These are phyloP conservation scores for Lethrus apterus DNA, from an alignment of 1,140 invertebrate species.

Conservation along the genomic window DNA sequence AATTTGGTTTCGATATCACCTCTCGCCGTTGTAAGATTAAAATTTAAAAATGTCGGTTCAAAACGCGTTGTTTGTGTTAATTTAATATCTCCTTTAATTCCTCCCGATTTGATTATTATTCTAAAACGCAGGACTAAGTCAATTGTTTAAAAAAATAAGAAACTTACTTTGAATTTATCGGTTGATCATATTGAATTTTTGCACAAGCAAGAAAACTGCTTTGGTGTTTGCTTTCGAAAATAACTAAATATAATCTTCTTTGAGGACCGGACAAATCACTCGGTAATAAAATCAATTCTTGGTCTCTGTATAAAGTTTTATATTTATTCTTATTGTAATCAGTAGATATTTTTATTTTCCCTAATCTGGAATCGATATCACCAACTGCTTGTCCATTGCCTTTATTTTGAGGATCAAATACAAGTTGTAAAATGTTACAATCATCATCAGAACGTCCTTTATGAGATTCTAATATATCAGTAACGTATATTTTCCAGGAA, in stretches of 20 bases:
- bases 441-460: constrained; percentile 61
- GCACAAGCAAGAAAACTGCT: constrained; percentile 79
- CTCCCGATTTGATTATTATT: constrained; percentile 67
- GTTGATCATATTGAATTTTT: constrained; percentile 61
- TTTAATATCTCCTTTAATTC: constrained; percentile 72
- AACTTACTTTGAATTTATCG: constrained; percentile 62
- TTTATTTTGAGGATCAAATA: constrained; percentile 74
- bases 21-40: constrained; percentile 58
- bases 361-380: constrained; percentile 71
- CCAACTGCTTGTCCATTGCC: constrained; percentile 66
- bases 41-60: constrained; percentile 72
- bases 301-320: constrained; percentile 58
- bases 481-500: constrained; percentile 84
- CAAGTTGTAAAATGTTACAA: constrained; percentile 75
- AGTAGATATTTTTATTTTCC: constrained; percentile 61
- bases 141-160: neutral
- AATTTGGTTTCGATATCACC: constrained; percentile 56
- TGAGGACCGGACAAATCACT: constrained; percentile 61
- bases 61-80: constrained; percentile 78
- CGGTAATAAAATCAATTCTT: constrained; percentile 55
- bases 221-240: constrained; percentile 71
- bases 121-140: constrained; percentile 43
- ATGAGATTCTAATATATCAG: constrained; percentile 77
- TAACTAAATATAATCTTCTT: constrained; percentile 72
- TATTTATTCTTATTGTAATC: constrained; percentile 47